phyloP scores from a whole-genome alignment of 1,140 invertebrate genomes.

The Matsumurasca onukii region DNA sequence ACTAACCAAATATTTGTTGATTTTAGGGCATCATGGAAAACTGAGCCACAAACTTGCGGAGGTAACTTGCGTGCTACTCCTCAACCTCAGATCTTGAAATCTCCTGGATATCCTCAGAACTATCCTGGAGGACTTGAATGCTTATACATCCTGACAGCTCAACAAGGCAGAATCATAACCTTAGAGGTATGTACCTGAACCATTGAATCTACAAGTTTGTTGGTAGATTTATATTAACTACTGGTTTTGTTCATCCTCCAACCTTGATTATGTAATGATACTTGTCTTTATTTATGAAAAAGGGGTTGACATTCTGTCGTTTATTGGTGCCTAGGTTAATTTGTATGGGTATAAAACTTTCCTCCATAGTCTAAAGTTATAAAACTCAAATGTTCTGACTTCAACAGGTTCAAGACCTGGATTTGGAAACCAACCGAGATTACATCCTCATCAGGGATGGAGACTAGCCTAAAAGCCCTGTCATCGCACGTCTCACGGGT shows the following conservation, averaged over 20 bases:
- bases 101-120: constrained; percentile 87
- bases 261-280: too few relatives aligned
- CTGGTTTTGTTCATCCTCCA: too few relatives aligned
- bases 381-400: neutral
- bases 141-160: constrained; percentile 86
- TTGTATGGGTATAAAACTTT: too few relatives aligned
- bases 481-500: constrained; percentile 82
- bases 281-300: too few relatives aligned
- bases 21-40: constrained; percentile 84
- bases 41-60: constrained; percentile 86
- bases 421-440: constrained; percentile 82
- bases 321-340: too few relatives aligned
- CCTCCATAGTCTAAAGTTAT: too few relatives aligned
- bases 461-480: constrained; percentile 76
- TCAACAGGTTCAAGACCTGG: constrained; percentile 77
- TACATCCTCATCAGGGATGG: constrained; percentile 90
- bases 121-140: constrained; percentile 95
- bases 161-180: constrained; percentile 83
- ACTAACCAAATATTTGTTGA: neutral
- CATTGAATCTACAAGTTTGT: too few relatives aligned
- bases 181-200: constrained; percentile 75
- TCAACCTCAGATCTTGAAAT: constrained; percentile 79
- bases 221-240: too few relatives aligned
- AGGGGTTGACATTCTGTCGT: too few relatives aligned
- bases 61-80: constrained; percentile 78